Evolutionary conservation across 2,797 vertebrate genomes (phyloP), one percentile per base, ranked within the genome.

Genomic region (Falco peregrinus): DNA sequence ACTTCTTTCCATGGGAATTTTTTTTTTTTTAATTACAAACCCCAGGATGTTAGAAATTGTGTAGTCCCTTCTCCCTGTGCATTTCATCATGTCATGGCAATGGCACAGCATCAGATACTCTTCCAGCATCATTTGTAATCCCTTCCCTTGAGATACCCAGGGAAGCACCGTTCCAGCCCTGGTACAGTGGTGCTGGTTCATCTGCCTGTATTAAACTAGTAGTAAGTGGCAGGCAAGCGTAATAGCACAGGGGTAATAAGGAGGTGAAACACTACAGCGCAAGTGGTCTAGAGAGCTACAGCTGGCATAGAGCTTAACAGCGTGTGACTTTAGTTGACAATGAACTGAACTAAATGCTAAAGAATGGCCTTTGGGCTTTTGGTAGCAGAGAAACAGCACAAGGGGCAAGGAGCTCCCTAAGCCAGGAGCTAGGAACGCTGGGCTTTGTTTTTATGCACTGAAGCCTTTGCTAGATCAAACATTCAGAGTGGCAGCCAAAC

Each of bases 81-180:
- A 20, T 74, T 70, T 84, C 53, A 16, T 45, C 33, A 2, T 1
- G 13, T 37, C 0, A 4, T 2, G 5, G 54, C 0, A 0, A 22
- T 24, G 43, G 28, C 43, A 15, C 21, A 29, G 37, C 48, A 54
- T 18, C 53, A 56, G 70, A 25, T 6, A 3, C 20, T 37, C 14
- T 43, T 56, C 60, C 56, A 92, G 68, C 5, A 2, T 5, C 13
- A 5, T 61, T 24, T 68, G 56, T 25, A 53, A 37, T 37, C 35
- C 37, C 3, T 37, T 69, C 54, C 33, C 59, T 45, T 26, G 51
- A 41, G 67, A 47, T 43, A 76, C 3, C 11, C 35, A 26, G 43
- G 76, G 39, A 80, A 41, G 35, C 17, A 43, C 11, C 1, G 4
- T 50, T 76, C 50, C 71, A 80, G 18, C 57, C 41, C 14, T 33